Evolutionary conservation across 2,888 invertebrate species (phyloP), one percentile per base, ranked within the genome.

Genomic region (Andrena fulva): DNA sequence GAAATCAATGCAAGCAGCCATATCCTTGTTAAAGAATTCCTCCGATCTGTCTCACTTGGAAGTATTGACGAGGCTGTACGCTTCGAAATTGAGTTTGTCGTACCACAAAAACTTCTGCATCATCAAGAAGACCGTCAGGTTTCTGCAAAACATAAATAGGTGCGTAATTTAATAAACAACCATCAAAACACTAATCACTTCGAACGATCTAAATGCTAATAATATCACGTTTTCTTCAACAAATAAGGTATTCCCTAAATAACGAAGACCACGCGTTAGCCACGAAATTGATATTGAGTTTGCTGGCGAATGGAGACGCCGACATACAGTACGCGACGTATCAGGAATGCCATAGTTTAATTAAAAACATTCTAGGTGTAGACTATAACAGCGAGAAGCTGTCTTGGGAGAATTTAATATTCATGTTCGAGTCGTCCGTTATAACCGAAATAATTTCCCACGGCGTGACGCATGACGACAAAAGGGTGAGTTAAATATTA

Each of bases 391-490:
- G 94, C 93, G 84, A 91, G 83, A 67, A 91, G 92, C 89, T 94
- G 90, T 90, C 91, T 68, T 96, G 96, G 88, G 95, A 94, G 86
- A 94, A 95, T 89, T 92, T 95, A 85, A 94, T 92, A 56, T 95
- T 96, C 91, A 90, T 97, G 56, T 94, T 95, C 77, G 95, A 96
- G 83, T 94, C 95, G 20, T 94, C 94, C 60, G 93, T 96, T 68
- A 90, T 97, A 69, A 95, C 95, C 1, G 96, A 97, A 94, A 96
- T 97, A 50, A 95, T 96, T 80, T 95, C 95, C 85, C 95, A 96
- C 90, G 97, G 96, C 62, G 89, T 96, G 12, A 94, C 94, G 10
- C 95, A 95, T 82, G 91, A 93, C 48, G 93, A 94, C 84, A 87
- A 89, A 52, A 91, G 93, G 91, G 95, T 95, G 91, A 80, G 12